Conservation (phyloP, 2,113 vertebrate genomes). For the Hemiscyllium ocellatum region DNA sequence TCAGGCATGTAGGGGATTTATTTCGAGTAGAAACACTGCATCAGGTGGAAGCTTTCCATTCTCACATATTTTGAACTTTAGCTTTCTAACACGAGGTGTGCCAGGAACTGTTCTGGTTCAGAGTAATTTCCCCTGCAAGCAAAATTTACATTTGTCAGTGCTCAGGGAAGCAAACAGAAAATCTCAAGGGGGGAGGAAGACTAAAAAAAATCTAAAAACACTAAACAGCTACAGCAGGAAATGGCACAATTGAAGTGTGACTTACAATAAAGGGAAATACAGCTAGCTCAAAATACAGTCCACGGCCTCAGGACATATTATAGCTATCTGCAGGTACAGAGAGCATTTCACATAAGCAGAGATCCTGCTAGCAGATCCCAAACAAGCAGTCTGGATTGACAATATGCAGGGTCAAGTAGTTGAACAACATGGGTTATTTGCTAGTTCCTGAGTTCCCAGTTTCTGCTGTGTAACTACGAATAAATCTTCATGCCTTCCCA, state of each 20-base stretch:
- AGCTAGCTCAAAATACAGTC: not conserved
- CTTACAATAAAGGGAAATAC: not conserved
- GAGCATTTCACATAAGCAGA: not conserved
- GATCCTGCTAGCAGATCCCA: not conserved
- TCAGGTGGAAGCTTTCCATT: not conserved
- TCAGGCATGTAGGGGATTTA: not conserved
- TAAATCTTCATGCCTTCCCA: not conserved
- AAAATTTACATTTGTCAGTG: not conserved
- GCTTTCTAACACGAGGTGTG: not conserved
- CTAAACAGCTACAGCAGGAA: not conserved
- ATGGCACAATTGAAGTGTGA: not conserved
- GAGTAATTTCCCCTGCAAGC: not conserved
- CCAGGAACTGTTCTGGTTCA: not conserved
- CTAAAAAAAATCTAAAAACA: not conserved
- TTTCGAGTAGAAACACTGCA: not conserved
- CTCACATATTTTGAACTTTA: conserved; percentile 8
- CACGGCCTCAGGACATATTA: not conserved
- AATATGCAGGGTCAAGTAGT: not conserved
- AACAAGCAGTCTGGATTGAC: not conserved
- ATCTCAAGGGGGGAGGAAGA: not conserved
- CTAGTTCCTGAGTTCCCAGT: not conserved
- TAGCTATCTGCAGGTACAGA: not conserved
- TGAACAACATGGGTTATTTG: not conserved
- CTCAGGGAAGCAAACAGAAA: not conserved
- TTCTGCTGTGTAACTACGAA: not conserved